Evolutionary conservation across 2,113 vertebrate genomes (phyloP).

Genomic region (Anseranas semipalmata): DNA sequence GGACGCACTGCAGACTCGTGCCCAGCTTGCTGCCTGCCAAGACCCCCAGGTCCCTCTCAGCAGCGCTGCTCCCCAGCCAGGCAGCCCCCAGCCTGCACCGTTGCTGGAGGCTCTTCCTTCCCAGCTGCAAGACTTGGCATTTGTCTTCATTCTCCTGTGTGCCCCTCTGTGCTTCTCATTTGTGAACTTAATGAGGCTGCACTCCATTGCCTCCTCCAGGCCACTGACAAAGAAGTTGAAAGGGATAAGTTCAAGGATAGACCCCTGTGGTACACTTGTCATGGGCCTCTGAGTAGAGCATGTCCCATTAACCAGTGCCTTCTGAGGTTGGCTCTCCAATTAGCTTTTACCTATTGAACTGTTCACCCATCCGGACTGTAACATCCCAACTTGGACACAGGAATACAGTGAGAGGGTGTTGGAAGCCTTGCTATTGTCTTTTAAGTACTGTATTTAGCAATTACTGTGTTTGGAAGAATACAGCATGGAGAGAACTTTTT

Average conservation of each 20-base stretch:
- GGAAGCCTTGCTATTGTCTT: neutral
- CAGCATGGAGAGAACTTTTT: neutral
- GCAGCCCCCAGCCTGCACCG: neutral
- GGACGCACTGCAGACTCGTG: neutral
- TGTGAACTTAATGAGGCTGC: neutral
- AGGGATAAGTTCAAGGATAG: neutral
- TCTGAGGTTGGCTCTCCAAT: neutral
- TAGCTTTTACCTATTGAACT: neutral
- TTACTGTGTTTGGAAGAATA: neutral
- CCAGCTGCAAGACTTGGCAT: neutral
- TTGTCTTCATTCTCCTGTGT: neutral
- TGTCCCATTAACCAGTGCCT: fast-evolving
- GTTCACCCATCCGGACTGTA: neutral
- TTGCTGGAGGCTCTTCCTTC: neutral
- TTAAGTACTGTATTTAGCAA: neutral
- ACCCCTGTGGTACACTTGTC: no score
- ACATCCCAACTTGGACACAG: neutral
- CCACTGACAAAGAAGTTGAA: neutral
- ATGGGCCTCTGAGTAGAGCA: fast-evolving
- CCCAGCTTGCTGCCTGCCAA: neutral
- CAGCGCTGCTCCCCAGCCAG: neutral
- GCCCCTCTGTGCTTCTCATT: neutral
- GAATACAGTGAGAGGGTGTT: fast-evolving
- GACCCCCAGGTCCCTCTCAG: neutral
- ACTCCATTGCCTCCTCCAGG: neutral